Conservation (phyloP, 2,797 vertebrate species). For the Argya squamiceps region DNA sequence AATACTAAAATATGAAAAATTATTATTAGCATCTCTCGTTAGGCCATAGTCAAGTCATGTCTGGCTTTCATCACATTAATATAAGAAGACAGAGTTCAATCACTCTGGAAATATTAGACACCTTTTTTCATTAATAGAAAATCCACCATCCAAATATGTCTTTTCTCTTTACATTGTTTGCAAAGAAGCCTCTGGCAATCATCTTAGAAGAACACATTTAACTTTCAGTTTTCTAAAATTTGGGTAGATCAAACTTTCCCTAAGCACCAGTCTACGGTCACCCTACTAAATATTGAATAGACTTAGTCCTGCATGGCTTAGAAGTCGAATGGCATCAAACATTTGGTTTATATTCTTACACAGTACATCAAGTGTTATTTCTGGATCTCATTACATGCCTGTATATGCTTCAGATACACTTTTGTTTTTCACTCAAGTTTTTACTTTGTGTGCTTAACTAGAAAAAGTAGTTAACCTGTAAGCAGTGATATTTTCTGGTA, state of each 20-base stretch:
- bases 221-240: not conserved
- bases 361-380: fast-evolving
- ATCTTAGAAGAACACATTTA: not conserved
- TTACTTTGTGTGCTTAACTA: not conserved
- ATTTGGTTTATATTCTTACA: not conserved
- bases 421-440: not conserved
- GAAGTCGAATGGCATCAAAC: not conserved
- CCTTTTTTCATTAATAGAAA: not conserved
- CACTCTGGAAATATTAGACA: not conserved
- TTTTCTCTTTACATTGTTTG: not conserved
- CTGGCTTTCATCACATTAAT: not conserved
- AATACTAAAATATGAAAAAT: not conserved
- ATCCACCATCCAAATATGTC: not conserved
- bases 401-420: not conserved
- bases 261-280: not conserved
- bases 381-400: not conserved
- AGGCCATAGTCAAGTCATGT: not conserved
- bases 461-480: not conserved
- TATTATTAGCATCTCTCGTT: not conserved
- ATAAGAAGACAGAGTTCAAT: not conserved
- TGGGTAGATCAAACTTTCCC: not conserved
- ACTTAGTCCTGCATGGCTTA: not conserved
- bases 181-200: not conserved
- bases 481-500: not conserved
- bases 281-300: not conserved